Percentiles rank a stretch among this genome's conserved stretches.
Evolutionary conservation across 1,140 invertebrate species (phyloP).

Genomic region (Drosophila triauraria): DNA sequence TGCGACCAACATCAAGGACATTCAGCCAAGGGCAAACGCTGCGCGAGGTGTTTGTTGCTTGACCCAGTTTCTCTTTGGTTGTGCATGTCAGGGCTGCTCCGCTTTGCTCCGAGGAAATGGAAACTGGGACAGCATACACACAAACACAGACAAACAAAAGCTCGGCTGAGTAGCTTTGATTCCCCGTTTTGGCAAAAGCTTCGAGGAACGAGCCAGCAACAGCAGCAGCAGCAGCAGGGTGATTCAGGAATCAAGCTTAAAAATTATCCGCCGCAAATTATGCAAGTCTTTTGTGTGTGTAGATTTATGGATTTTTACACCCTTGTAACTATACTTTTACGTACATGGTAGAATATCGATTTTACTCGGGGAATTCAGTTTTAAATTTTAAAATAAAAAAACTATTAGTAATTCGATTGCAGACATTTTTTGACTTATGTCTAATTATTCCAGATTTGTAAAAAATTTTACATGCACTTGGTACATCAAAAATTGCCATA

Average conservation of each 20-base stretch:
- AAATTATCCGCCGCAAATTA: slow-evolving; percentile 15
- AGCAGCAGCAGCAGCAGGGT: slow-evolving; percentile 12
- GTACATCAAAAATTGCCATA: no score
- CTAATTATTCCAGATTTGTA: no score
- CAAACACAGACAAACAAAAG: slow-evolving; percentile 6
- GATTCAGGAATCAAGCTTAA: background rate
- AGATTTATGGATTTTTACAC: background rate
- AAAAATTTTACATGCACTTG: no score
- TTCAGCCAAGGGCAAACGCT: slow-evolving; percentile 59
- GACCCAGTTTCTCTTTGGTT: slow-evolving; percentile 49
- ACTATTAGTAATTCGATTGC: no score
- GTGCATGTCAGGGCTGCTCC: slow-evolving; percentile 34
- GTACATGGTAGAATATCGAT: no score
- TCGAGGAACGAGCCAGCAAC: background rate
- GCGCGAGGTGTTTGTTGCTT: slow-evolving; percentile 44
- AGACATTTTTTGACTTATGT: no score
- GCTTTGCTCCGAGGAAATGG: slow-evolving; percentile 2
- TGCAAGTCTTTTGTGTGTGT: background rate
- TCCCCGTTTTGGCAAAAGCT: slow-evolving; percentile 24
- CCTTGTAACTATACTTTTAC: background rate
- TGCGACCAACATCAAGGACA: slow-evolving; percentile 60
- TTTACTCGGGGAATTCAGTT: no score
- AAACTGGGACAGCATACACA: slow-evolving; percentile 39
- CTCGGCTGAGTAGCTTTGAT: slow-evolving; percentile 13
- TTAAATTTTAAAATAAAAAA: no score